Evolutionary conservation across 2,113 vertebrate species (phyloP).

Genomic region (Symphodus melops): DNA sequence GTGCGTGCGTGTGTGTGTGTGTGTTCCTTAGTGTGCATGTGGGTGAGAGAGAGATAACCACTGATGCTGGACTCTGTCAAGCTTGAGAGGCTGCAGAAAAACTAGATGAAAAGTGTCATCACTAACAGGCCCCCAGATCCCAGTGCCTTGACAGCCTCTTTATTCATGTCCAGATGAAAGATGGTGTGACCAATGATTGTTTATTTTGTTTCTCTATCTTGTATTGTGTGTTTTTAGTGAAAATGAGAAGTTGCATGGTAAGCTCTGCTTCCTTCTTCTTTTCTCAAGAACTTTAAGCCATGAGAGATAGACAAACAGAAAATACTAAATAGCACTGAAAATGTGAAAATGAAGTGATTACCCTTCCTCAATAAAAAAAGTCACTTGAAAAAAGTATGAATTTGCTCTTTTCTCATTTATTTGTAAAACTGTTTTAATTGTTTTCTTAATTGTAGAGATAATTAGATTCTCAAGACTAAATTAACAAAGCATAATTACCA

Average conservation of each 20-base stretch:
- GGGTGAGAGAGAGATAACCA: conserved; percentile 18
- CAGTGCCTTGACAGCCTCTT: conserved; percentile 55
- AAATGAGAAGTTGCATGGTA: conserved; percentile 68
- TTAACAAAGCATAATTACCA: too few relatives aligned
- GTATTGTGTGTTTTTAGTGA: conserved; percentile 74
- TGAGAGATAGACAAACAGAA: conserved; percentile 69
- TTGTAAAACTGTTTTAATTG: too few relatives aligned
- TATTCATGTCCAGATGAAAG: conserved; percentile 74
- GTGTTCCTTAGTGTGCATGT: conserved; percentile 44
- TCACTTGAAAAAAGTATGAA: background rate
- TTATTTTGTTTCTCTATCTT: conserved; percentile 81
- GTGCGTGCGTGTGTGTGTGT: conserved; percentile 24
- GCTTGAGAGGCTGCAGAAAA: conserved; percentile 61
- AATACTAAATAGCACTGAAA: conserved; percentile 40
- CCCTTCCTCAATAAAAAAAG: background rate
- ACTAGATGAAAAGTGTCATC: conserved; percentile 78
- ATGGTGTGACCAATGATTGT: conserved; percentile 66
- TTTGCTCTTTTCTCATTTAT: background rate
- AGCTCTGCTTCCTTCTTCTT: conserved; percentile 47
- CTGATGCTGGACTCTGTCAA: conserved; percentile 76
- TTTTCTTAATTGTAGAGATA: too few relatives aligned
- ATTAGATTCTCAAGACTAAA: too few relatives aligned
- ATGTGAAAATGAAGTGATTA: conserved; percentile 22
- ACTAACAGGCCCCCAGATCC: conserved; percentile 59
- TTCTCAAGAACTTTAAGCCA: conserved; percentile 55